Evolutionary conservation across 1,140 invertebrate genomes (phyloP).

Genomic region (Schlechtendalia chinensis): DNA sequence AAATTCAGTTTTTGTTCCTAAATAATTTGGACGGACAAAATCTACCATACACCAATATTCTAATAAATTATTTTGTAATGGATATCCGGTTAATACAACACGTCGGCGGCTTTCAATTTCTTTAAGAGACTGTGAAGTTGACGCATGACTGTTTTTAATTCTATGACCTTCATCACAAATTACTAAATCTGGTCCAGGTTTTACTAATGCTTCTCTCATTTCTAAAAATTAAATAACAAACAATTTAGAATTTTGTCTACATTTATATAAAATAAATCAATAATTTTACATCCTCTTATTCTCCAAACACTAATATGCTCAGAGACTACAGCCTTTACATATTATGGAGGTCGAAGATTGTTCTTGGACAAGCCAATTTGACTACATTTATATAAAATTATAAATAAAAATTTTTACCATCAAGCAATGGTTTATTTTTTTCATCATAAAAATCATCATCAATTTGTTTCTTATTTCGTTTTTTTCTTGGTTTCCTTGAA

Average conservation of each 20-base stretch:
- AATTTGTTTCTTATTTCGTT: constrained; percentile 59
- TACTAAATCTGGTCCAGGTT: constrained; percentile 89
- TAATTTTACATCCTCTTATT: too few species aligned
- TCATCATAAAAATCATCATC: constrained; percentile 67
- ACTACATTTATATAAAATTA: constrained; percentile 2
- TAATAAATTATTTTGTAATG: constrained; percentile 91
- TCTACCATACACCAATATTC: constrained; percentile 98
- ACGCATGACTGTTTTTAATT: constrained; percentile 94
- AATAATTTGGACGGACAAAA: constrained; percentile 90
- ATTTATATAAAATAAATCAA: not conserved
- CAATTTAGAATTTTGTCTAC: constrained; percentile 23
- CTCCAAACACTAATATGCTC: too few species aligned
- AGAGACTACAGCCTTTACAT: too few species aligned
- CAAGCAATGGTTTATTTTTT: constrained; percentile 79
- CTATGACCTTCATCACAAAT: constrained; percentile 95
- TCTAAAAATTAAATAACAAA: constrained; percentile 60
- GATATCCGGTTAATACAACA: constrained; percentile 91
- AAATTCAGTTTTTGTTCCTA: constrained; percentile 90
- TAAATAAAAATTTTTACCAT: constrained; percentile 62
- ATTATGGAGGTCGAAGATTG: too few species aligned
- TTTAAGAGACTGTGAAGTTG: constrained; percentile 87
- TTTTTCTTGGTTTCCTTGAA: constrained; percentile 69
- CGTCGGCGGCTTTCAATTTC: constrained; percentile 85
- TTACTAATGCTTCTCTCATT: constrained; percentile 81
- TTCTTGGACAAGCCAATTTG: too few species aligned